These are phyloP conservation scores for Raillietiella orientalis DNA, from an alignment of 2,888 invertebrate species.

Conservation along the genomic window DNA sequence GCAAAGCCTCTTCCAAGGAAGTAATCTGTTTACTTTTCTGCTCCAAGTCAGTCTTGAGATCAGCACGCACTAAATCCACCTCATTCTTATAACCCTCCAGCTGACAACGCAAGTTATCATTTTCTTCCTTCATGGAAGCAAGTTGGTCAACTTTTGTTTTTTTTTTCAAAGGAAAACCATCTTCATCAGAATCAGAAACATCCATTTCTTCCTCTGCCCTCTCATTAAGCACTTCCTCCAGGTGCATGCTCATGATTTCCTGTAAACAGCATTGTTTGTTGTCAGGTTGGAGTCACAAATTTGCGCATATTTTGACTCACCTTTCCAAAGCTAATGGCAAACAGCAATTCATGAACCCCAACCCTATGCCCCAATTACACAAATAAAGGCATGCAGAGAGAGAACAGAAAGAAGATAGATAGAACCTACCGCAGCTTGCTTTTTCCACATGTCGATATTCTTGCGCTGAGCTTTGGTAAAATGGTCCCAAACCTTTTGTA, in stretches of 20 bases:
- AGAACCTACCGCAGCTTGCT: constrained; percentile 68
- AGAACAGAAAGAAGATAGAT: neutral
- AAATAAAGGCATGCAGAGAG: constrained; percentile 1
- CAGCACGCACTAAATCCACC: constrained; percentile 51
- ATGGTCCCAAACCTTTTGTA: constrained; percentile 98
- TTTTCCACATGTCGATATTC: constrained; percentile 93
- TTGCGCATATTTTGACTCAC: too few relatives aligned
- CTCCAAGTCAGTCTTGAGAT: constrained; percentile 39
- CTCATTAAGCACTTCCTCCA: constrained; percentile 26
- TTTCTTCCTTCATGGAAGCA: constrained; percentile 34
- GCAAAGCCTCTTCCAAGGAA: constrained; percentile 24
- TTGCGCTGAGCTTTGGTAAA: constrained; percentile 96
- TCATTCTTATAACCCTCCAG: constrained; percentile 80
- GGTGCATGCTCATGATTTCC: constrained; percentile 31
- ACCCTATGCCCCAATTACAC: constrained; percentile 5
- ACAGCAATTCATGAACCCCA: too few relatives aligned
- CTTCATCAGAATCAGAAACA: constrained; percentile 35
- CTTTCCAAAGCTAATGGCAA: too few relatives aligned
- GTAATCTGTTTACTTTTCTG: constrained; percentile 56
- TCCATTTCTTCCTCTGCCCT: constrained; percentile 57
- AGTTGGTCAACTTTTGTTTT: neutral
- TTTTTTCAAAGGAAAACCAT: constrained; percentile 7
- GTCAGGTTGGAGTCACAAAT: neutral
- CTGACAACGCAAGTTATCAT: constrained; percentile 61
- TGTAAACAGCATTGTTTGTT: constrained; percentile 11